These are phyloP conservation scores for Tylochromis polylepis DNA, from an alignment of 2,113 vertebrate species.

Conservation along the genomic window DNA sequence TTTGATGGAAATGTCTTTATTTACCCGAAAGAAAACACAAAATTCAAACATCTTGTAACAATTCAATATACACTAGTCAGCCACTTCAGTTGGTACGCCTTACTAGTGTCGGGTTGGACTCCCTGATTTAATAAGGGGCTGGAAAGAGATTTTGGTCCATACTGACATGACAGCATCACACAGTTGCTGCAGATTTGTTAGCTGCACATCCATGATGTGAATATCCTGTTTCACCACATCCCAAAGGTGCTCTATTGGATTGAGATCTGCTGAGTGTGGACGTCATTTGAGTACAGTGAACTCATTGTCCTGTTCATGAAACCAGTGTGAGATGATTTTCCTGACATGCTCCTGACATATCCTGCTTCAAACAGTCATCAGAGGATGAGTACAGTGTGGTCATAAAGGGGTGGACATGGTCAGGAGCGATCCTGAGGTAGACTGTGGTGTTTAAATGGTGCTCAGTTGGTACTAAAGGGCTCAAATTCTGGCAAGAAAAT, in stretches of 20 bases:
- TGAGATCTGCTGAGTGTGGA: not conserved
- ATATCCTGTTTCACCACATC: not conserved
- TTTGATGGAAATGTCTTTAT: not conserved
- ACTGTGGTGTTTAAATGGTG: not conserved
- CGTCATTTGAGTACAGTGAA: not conserved
- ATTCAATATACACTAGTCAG: not conserved
- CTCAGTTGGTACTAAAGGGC: not conserved
- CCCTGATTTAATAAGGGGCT: not conserved
- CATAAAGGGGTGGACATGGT: not conserved
- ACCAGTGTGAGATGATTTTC: not conserved
- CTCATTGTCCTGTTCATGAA: not conserved
- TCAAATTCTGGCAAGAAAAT: fast-evolving
- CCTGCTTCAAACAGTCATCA: not conserved
- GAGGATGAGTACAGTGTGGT: not conserved
- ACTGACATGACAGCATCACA: not conserved
- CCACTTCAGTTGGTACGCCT: not conserved
- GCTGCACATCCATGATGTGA: not conserved
- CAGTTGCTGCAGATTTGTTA: not conserved
- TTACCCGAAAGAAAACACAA: not conserved
- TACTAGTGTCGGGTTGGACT: not conserved
- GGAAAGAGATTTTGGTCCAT: not conserved
- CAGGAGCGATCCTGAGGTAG: not conserved
- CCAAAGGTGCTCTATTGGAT: not conserved
- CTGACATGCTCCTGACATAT: not conserved
- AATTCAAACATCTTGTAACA: not conserved